Base-by-base conservation (phyloP, 2,888 invertebrate genomes). In the Cantharis rustica region DNA sequence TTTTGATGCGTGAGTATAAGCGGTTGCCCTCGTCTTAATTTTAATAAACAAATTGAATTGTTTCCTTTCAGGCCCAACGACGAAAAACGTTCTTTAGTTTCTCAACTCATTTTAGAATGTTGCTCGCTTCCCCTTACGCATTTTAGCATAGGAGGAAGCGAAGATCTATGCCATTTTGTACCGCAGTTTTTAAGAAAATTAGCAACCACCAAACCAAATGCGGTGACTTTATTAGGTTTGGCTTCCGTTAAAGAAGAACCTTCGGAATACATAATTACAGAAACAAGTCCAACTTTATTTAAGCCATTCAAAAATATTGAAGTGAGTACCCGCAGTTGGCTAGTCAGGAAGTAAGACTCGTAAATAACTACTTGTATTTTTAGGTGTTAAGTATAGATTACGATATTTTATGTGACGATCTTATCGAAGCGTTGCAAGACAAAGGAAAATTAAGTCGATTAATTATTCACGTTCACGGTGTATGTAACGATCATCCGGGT, bases 191-290 rank as follows among this genome's bases (percentile, higher is more conserved):
- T 86, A 72, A 80, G 82, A 73, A 81, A 85, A 61, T 77, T 88
- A 66, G 86, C 87, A 72, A 83, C 86, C 75, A 84, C 87, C 70
- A 88, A 88, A 78, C 89, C 92, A 68, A 89, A 90, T 81, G 90
- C 91, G 76, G 86, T 95, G 69, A 89, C 90, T 76, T 89, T 91
- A 79, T 88, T 95, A 64, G 93, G 93, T 82, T 88, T 95, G 81
- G 93, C 94, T 80, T 93, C 93, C 71, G 91, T 95, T 27, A 94
- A 94, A 87, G 93, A 93, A 85, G 93, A 94, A 89, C 93, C 94
- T 75, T 91, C 92, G 83, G 90, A 91, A 83, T 94, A 94, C 87
- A 89, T 91, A 71, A 88, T 90, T 69, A 86, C 89, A 27, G 89
- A 90, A 81, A 89, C 93, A 77, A 89, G 92, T 83, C 89, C 91